phyloP scores from a whole-genome alignment of 2,888 invertebrate genomes.

The Vannuccia rotundouncinata region DNA sequence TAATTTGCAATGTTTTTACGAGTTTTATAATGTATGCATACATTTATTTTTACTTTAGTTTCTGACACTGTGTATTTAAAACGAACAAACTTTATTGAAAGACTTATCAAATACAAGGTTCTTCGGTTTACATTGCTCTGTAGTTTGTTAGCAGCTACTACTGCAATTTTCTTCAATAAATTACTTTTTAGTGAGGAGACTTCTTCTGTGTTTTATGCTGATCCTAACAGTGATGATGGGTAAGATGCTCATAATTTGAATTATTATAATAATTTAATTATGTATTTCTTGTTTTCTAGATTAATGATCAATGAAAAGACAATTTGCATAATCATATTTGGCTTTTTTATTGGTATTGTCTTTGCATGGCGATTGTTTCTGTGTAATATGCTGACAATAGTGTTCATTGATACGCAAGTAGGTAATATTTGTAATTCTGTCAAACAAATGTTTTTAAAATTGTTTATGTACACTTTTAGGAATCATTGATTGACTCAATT shows the following conservation, averaged over 20 bases:
- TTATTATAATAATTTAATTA: neutral
- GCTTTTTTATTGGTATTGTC: neutral
- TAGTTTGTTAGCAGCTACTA: neutral
- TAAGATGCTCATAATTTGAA: neutral
- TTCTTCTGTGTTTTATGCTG: neutral
- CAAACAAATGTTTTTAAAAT: neutral
- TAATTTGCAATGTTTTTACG: neutral
- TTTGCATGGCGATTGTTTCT: neutral
- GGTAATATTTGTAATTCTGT: neutral
- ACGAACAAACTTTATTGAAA: neutral
- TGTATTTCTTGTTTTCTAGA: neutral
- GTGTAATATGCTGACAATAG: conserved; percentile 1
- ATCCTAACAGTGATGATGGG: neutral
- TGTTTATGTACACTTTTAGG: neutral
- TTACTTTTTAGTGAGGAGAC: neutral
- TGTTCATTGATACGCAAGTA: neutral
- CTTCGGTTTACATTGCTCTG: neutral
- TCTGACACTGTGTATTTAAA: conserved; percentile 1
- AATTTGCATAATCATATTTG: neutral
- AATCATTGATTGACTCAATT: neutral
- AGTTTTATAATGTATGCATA: neutral
- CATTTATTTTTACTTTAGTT: neutral
- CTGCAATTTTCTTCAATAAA: neutral
- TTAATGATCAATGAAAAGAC: neutral
- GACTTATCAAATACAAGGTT: neutral